Percentiles rank a stretch among this genome's conserved stretches.
Evolutionary conservation across 2,888 invertebrate species (phyloP).

Genomic region (Hypselothyrea guttata): DNA sequence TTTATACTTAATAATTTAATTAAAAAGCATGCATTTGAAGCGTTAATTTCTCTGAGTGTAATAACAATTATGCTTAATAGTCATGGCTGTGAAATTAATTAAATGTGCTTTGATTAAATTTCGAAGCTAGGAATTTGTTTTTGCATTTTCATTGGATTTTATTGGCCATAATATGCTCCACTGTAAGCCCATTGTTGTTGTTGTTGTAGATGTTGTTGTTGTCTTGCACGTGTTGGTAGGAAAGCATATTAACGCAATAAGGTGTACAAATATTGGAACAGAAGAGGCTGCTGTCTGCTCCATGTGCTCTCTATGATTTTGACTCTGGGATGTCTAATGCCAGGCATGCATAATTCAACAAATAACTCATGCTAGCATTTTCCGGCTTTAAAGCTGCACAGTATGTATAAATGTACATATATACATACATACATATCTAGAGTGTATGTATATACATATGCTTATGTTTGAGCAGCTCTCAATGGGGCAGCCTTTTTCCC

Average conservation of each 20-base stretch:
- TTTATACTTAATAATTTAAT: too few relatives aligned
- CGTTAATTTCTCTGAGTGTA: too few relatives aligned
- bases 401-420: neutral
- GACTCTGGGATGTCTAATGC: conserved; percentile 17
- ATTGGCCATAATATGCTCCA: too few relatives aligned
- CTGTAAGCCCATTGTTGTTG: conserved; percentile 8
- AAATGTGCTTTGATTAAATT: neutral
- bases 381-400: conserved; percentile 38
- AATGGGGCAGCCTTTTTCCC: conserved; percentile 39
- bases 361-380: conserved; percentile 4
- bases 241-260: conserved; percentile 27
- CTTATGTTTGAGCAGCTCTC: conserved; percentile 63
- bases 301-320: conserved; percentile 10
- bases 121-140: neutral
- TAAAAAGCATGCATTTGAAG: too few relatives aligned
- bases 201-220: conserved; percentile 15
- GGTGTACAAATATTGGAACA: conserved; percentile 43
- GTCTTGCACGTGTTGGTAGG: conserved; percentile 20
- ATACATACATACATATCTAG: conserved; percentile 1
- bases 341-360: conserved; percentile 51
- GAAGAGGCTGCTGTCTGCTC: conserved; percentile 15
- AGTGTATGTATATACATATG: conserved; percentile 3
- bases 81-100: too few relatives aligned
- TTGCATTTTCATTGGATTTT: too few relatives aligned
- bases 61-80: neutral